These are phyloP conservation scores for Pholis gunnellus DNA, from an alignment of 2,113 vertebrate species.

Conservation along the genomic window DNA sequence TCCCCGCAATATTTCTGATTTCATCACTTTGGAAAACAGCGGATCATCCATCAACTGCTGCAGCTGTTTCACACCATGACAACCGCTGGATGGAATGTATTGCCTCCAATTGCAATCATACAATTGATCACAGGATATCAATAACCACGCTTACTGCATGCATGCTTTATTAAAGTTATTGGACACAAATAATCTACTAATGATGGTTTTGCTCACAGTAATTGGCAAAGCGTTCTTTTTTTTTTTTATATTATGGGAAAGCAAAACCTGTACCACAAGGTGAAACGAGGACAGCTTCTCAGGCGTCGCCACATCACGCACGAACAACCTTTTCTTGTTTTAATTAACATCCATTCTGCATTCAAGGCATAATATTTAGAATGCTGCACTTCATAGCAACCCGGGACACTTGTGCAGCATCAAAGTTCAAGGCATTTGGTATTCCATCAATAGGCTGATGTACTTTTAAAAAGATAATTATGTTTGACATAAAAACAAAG, in stretches of 20 bases:
- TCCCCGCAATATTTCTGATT: slow-evolving; percentile 21
- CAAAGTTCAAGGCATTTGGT: slow-evolving; percentile 25
- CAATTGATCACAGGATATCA: slow-evolving; percentile 40
- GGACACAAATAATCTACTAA: slow-evolving; percentile 28
- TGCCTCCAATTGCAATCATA: slow-evolving; percentile 29
- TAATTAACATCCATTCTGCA: slow-evolving; percentile 37
- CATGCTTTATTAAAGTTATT: slow-evolving; percentile 22
- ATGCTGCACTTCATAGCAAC: slow-evolving; percentile 18
- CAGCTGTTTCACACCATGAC: slow-evolving; percentile 64
- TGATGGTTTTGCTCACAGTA: slow-evolving; percentile 10
- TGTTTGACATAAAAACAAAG: slow-evolving; percentile 62
- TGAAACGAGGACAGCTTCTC: slow-evolving; percentile 51
- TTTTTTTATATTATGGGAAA: background rate
- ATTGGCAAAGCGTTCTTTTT: background rate
- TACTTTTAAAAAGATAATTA: slow-evolving; percentile 43
- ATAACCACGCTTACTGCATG: slow-evolving; percentile 17
- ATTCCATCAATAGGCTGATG: slow-evolving; percentile 28
- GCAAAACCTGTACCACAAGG: slow-evolving; percentile 11
- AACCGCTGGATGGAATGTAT: slow-evolving; percentile 44
- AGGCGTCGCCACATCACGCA: slow-evolving; percentile 21
- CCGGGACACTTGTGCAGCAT: slow-evolving; percentile 8
- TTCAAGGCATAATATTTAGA: slow-evolving; percentile 20
- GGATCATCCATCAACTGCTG: slow-evolving; percentile 40
- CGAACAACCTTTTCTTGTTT: slow-evolving; percentile 30
- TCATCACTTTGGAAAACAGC: slow-evolving; percentile 41